Conservation (phyloP, 2,888 invertebrate genomes). For the Trissoscelio sp. region DNA sequence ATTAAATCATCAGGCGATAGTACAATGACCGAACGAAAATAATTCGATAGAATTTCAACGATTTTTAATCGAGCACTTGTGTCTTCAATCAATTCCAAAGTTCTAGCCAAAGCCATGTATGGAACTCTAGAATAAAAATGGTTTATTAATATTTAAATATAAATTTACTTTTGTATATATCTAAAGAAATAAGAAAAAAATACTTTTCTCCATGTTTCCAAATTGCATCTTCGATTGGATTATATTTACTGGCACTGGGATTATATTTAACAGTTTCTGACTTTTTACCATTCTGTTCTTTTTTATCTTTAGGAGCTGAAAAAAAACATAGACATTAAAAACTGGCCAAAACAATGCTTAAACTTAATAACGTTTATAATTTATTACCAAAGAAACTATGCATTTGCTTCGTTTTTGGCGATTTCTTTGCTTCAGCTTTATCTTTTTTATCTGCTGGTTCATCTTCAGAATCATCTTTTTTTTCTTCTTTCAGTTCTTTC, state of each 20-base stretch:
- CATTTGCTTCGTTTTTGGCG: slow-evolving; percentile 71
- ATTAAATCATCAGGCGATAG: slow-evolving; percentile 95
- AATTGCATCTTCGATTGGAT: slow-evolving; percentile 92
- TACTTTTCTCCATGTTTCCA: slow-evolving; percentile 87
- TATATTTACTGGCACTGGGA: slow-evolving; percentile 87
- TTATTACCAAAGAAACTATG: slow-evolving; percentile 76
- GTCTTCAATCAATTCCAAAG: slow-evolving; percentile 95
- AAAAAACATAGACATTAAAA: neutral
- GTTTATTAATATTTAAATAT: neutral
- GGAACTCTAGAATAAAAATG: slow-evolving; percentile 88
- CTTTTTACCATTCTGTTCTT: slow-evolving; percentile 59
- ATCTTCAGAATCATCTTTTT: slow-evolving; percentile 2
- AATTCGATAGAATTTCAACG: slow-evolving; percentile 95
- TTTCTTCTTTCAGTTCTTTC: slow-evolving; percentile 8
- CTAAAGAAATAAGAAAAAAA: slow-evolving; percentile 70
- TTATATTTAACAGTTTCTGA: slow-evolving; percentile 59
- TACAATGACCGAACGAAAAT: slow-evolving; percentile 94
- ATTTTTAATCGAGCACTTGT: slow-evolving; percentile 94
- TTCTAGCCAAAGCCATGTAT: slow-evolving; percentile 95
- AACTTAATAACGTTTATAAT: neutral
- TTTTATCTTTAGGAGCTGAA: slow-evolving; percentile 58
- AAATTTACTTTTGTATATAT: neutral
- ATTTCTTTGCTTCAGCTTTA: slow-evolving; percentile 61
- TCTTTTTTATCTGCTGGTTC: slow-evolving; percentile 30
- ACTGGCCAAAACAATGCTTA: too few relatives aligned